Base-by-base conservation (phyloP, 2,113 vertebrate species). In the Eublepharis macularius region DNA sequence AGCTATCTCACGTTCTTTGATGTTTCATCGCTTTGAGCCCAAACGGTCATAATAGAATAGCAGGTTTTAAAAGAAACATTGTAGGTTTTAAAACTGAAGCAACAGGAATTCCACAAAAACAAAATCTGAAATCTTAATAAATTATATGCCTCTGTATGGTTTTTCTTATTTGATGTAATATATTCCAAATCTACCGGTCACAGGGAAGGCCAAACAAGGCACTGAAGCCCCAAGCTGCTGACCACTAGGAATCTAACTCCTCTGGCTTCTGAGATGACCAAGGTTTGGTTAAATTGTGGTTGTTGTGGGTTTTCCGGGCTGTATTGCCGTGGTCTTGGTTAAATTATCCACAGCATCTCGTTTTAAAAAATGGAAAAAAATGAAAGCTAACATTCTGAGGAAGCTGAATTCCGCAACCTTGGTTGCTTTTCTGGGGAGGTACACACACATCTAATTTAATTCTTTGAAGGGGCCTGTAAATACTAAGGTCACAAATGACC, bases 31-130 rank as follows among this genome's bases (percentile, higher is more conserved):
- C 85, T 39, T 86, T 84, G 57, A 77, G 86, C 86, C 79, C 75
- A 88, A 72, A 87, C 17, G 90, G 39, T 89, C 76, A 88, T 90
- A 87, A 88, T 66, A 41, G 84, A 92, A 89, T 45, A 90, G 82
- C 75, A 82, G 90, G 82, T 43, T 83, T 83, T 45, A 26, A 74
- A 17, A 47, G 2, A 75, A 77, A 14, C 34, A 72, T 57, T 36
- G 10, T 63, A 39, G 60, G 12, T n/a, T 65, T 21, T 63, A 49
- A 34, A 54, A 36, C 34, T 41, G 11, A 63, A 39, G 11, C 32
- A 80, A 74, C 17, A n/a, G 41, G 73, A 80, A 73, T 78, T 85
- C 66, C 24, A 8, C 41, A 47, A 78, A 17, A 76, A 54, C 29
- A n/a, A 17, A 34, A 72, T 45, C 83, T 63, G 47, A 34, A 85